Percentiles rank a stretch among this genome's conserved stretches.
Conservation (phyloP, 2,888 invertebrate species). For the Aproaerema taeniolella region DNA sequence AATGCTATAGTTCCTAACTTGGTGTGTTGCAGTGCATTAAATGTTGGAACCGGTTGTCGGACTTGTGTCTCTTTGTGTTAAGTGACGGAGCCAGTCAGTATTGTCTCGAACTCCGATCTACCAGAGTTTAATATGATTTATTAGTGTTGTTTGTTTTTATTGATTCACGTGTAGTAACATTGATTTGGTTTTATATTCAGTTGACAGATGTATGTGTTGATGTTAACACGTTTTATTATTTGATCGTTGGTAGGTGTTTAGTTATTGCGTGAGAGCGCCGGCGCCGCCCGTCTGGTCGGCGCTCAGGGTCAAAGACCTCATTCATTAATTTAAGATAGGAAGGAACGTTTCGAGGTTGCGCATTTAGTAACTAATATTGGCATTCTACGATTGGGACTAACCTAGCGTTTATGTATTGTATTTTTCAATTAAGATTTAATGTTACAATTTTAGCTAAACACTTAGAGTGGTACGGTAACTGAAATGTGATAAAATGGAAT, state of each 20-base stretch:
- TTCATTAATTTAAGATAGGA: conserved; percentile 65
- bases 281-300: conserved; percentile 38
- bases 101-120: too few relatives aligned
- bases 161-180: conserved; percentile 63
- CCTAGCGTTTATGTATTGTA: conserved; percentile 76
- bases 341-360: conserved; percentile 68
- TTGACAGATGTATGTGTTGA: conserved; percentile 39
- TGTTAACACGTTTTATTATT: conserved; percentile 65
- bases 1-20: conserved; percentile 5
- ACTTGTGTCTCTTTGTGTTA: too few relatives aligned
- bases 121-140: conserved; percentile 62
- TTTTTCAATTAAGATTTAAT: conserved; percentile 76
- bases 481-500: conserved; percentile 79
- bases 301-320: conserved; percentile 67
- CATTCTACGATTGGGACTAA: conserved; percentile 79
- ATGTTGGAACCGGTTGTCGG: too few relatives aligned
- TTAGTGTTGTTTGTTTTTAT: conserved; percentile 78
- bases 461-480: conserved; percentile 79
- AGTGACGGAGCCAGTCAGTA: too few relatives aligned
- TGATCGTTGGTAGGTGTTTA: conserved; percentile 67
- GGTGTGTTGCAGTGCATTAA: too few relatives aligned
- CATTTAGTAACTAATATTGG: conserved; percentile 77
- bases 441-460: conserved; percentile 78
- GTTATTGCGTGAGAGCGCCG: conserved; percentile 34
- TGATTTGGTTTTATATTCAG: conserved; percentile 59